Percentiles rank a stretch among this genome's conserved stretches.
These are phyloP conservation scores for Trichechus manatus DNA, from an alignment of 2,113 vertebrate genomes.

Conservation along the genomic window DNA sequence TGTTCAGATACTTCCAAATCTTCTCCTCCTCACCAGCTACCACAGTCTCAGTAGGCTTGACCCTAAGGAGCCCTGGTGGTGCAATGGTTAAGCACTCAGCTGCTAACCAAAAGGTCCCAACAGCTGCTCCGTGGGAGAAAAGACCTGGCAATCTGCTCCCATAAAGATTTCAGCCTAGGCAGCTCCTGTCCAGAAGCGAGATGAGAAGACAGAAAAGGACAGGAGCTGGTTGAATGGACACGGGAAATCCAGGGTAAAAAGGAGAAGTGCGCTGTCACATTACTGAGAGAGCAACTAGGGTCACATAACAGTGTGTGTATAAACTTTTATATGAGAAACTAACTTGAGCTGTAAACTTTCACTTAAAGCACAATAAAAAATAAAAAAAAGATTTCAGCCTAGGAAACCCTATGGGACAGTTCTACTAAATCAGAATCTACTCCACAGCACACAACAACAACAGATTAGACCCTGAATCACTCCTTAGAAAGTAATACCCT, in stretches of 20 bases:
- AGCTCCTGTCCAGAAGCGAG: too few species aligned
- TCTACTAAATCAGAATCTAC: neutral
- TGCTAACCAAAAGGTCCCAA: neutral
- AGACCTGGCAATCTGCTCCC: neutral
- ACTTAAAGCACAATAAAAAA: too few species aligned
- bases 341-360: too few species aligned
- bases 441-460: neutral
- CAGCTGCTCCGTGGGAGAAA: neutral
- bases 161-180: neutral
- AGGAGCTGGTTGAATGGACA: too few species aligned
- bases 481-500: neutral
- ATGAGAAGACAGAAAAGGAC: too few species aligned
- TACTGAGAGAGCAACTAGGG: too few species aligned
- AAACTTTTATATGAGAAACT: too few species aligned
- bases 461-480: conserved; percentile 14
- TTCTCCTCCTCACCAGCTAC: neutral
- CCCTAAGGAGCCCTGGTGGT: neutral
- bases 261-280: too few species aligned
- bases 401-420: neutral
- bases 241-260: too few species aligned
- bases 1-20: neutral
- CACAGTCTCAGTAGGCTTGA: neutral
- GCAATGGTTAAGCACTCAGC: neutral
- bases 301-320: too few species aligned
- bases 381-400: neutral